Conservation (phyloP, 2,113 vertebrate species). For the Psittacula cyanocephala region DNA sequence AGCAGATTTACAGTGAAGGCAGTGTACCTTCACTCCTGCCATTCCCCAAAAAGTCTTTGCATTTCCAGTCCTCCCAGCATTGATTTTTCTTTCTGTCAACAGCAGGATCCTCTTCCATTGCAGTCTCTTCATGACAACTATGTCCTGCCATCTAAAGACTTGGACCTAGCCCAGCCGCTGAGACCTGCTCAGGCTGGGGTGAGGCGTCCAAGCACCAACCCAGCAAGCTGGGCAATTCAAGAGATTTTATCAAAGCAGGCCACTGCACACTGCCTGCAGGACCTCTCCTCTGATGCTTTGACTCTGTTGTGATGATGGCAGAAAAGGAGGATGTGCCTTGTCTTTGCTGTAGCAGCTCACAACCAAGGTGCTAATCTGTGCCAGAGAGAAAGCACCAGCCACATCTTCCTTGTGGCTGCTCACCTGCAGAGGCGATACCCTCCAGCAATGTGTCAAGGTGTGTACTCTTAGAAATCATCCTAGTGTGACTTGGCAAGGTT, state of each 20-base stretch:
- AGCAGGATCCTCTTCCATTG: not conserved
- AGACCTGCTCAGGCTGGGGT: not conserved
- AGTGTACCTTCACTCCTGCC: not conserved
- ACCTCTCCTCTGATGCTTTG: not conserved
- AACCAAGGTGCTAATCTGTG: not conserved
- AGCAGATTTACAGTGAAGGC: not conserved
- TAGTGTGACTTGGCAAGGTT: not conserved
- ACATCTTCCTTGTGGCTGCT: not conserved
- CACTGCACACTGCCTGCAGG: not conserved
- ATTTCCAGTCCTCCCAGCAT: not conserved
- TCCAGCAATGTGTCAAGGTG: accelerated
- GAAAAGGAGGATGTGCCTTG: not conserved
- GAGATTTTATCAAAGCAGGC: not conserved
- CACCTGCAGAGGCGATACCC: not conserved
- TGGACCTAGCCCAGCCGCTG: not conserved
- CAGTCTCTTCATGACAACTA: not conserved
- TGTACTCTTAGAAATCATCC: not conserved
- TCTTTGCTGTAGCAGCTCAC: not conserved
- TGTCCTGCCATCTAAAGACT: not conserved
- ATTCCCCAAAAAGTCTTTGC: not conserved
- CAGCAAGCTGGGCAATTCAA: not conserved
- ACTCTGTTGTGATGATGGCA: accelerated
- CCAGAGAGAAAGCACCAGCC: not conserved
- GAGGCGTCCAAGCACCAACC: not conserved
- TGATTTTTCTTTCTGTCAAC: not conserved